These are phyloP conservation scores for Phrynosoma blainvillii DNA, from an alignment of 2,113 vertebrate genomes.

Conservation along the genomic window DNA sequence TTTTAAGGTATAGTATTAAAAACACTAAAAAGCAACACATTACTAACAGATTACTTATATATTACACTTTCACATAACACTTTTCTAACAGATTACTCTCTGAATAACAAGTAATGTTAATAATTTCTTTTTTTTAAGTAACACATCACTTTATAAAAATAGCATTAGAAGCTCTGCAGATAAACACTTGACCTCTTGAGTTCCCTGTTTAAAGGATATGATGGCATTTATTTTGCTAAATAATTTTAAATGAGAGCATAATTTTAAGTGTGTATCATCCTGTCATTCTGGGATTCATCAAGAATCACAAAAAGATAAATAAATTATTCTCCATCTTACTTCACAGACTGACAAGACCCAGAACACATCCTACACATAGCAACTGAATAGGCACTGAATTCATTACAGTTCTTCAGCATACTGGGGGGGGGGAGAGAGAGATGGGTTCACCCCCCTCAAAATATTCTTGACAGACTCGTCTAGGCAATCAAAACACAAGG, in stretches of 20 bases:
- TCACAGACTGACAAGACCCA: not conserved
- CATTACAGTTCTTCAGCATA: not conserved
- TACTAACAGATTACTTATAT: not conserved
- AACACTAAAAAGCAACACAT: not conserved
- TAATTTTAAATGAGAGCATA: not conserved
- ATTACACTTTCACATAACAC: not conserved
- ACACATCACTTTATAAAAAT: not conserved
- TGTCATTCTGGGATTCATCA: not conserved
- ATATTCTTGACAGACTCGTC: fast-evolving
- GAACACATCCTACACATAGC: not conserved
- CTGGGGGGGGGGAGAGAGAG: not conserved
- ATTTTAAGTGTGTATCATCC: not conserved
- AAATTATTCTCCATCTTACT: slow-evolving; percentile 5
- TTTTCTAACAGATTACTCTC: not conserved
- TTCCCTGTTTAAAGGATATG: not conserved
- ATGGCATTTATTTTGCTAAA: not conserved
- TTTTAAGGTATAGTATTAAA: not conserved
- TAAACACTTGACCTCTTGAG: not conserved
- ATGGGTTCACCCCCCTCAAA: not conserved
- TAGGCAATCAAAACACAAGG: not conserved
- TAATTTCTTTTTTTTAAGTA: not conserved
- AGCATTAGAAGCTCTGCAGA: not conserved
- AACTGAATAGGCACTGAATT: not conserved
- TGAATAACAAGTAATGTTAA: not conserved
- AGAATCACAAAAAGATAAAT: slow-evolving; percentile 2